A percentile compares a stretch with the other conserved stretches of the same genome.
Conservation (phyloP, 2,888 invertebrate species). For the Isotomurus palustris region DNA sequence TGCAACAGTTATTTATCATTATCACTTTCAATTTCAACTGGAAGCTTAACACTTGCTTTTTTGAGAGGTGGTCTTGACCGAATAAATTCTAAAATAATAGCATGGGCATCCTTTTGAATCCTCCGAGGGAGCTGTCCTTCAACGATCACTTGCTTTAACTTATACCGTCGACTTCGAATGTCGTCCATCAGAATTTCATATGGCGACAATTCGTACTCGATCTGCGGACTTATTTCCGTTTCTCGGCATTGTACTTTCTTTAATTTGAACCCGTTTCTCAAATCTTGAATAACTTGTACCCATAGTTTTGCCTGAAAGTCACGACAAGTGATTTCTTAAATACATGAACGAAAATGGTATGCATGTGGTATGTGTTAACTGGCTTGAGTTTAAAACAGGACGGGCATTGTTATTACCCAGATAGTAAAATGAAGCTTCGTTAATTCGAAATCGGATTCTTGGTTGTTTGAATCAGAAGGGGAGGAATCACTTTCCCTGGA, state of each 20-base stretch:
- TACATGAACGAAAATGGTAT: background rate
- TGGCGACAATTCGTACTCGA: constrained; percentile 90
- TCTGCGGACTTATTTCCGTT: constrained; percentile 64
- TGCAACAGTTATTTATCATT: background rate
- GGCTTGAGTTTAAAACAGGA: too few relatives aligned
- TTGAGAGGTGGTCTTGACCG: constrained; percentile 87
- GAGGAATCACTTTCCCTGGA: constrained; percentile 51
- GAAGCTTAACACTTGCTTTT: constrained; percentile 60
- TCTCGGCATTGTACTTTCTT: constrained; percentile 68
- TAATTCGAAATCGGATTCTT: constrained; percentile 63
- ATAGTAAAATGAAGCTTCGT: constrained; percentile 81
- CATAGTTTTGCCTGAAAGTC: constrained; percentile 77
- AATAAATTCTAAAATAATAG: constrained; percentile 93
- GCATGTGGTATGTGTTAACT: too few relatives aligned
- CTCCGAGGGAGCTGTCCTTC: constrained; percentile 70
- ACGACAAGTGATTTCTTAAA: background rate
- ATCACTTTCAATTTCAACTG: background rate
- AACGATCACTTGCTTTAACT: constrained; percentile 76
- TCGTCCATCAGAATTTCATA: constrained; percentile 97
- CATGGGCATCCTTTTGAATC: constrained; percentile 91
- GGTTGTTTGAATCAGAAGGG: constrained; percentile 49
- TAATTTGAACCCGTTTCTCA: constrained; percentile 84
- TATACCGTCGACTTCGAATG: constrained; percentile 82
- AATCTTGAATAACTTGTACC: constrained; percentile 90
- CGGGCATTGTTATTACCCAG: too few relatives aligned